Conservation (phyloP, 2,797 vertebrate genomes). For the Nannoperca australis region DNA sequence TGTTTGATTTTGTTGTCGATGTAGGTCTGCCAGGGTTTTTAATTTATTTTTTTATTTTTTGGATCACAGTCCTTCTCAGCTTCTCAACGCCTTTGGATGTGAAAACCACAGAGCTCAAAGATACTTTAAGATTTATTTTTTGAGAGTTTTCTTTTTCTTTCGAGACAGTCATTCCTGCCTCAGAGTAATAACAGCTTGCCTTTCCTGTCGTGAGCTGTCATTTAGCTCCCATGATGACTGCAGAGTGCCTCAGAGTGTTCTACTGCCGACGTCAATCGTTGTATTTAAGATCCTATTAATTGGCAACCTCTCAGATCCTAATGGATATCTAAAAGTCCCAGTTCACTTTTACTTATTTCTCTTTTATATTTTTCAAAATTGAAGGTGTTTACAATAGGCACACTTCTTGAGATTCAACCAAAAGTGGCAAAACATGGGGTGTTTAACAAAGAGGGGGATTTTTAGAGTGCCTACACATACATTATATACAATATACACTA, state of each 20-base stretch:
- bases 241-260: conserved; percentile 65
- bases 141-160: conserved; percentile 35
- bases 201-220: conserved; percentile 64
- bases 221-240: conserved; percentile 58
- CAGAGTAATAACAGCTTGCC: conserved; percentile 68
- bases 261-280: conserved; percentile 32
- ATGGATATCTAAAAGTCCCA: conserved; percentile 62
- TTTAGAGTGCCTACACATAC: not conserved
- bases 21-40: conserved; percentile 1
- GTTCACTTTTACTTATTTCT: conserved; percentile 18
- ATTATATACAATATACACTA: not conserved
- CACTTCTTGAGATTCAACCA: conserved; percentile 16
- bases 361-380: not conserved
- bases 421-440: not conserved
- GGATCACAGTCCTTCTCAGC: conserved; percentile 33
- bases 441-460: not conserved
- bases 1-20: conserved; percentile 55
- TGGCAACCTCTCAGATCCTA: conserved; percentile 60
- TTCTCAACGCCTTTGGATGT: conserved; percentile 43
- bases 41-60: conserved; percentile 12
- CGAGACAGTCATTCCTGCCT: conserved; percentile 49
- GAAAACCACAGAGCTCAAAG: conserved; percentile 31
- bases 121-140: not conserved
- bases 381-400: conserved; percentile 9
- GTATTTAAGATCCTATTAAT: conserved; percentile 66